A percentile compares a stretch with the other conserved stretches of the same genome.
Evolutionary conservation across 2,797 vertebrate genomes (phyloP).

Genomic region (Gorsachius magnificus): DNA sequence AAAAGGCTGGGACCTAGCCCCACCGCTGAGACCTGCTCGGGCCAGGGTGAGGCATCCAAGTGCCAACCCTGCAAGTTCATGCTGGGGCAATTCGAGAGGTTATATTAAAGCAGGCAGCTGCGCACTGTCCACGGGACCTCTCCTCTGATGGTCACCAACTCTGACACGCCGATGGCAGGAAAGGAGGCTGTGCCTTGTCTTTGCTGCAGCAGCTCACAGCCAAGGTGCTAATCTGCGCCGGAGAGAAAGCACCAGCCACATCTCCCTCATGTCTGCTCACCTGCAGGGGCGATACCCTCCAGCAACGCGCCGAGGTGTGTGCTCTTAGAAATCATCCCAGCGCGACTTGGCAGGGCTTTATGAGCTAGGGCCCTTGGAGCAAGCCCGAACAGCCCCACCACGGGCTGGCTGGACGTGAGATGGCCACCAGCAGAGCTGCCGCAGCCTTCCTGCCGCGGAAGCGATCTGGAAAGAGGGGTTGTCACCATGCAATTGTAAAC

Average conservation of each 20-base stretch:
- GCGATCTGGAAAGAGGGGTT: not conserved
- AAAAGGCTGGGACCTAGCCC: not conserved
- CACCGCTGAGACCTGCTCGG: not conserved
- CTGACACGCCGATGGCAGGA: not conserved
- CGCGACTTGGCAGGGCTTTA: not conserved
- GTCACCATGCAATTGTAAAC: not conserved
- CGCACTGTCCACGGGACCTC: fast-evolving
- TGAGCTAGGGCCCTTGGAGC: not conserved
- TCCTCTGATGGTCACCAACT: not conserved
- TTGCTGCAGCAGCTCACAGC: not conserved
- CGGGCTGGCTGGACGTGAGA: not conserved
- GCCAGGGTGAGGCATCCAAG: not conserved
- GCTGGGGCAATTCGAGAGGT: not conserved
- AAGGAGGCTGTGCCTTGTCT: not conserved
- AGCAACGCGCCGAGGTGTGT: fast-evolving
- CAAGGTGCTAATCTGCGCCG: not conserved
- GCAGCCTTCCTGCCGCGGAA: not conserved
- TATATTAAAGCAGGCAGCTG: not conserved
- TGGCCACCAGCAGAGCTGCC: not conserved
- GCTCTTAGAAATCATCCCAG: not conserved
- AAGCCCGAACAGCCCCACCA: not conserved
- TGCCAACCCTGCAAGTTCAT: not conserved
- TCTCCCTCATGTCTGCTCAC: not conserved
- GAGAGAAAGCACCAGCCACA: not conserved
- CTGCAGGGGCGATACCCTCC: not conserved